Percentiles rank a stretch among this genome's conserved stretches.
These are phyloP conservation scores for Trypoxylus dichotomus DNA, from an alignment of 1,140 invertebrate genomes.

Conservation along the genomic window DNA sequence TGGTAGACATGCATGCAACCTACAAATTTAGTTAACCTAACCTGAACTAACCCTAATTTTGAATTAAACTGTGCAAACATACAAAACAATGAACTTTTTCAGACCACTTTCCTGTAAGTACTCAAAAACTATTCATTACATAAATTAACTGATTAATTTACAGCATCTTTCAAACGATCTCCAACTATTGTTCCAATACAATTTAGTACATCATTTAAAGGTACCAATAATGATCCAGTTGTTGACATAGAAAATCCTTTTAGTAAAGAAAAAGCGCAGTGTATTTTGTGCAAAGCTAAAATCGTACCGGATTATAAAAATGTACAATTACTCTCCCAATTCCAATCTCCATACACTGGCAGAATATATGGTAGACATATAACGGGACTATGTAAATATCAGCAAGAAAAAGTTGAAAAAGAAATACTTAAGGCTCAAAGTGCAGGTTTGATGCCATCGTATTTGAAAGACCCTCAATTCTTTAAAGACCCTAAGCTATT, in stretches of 20 bases:
- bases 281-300: conserved; percentile 86
- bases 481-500: conserved; percentile 84
- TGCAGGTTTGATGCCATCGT: conserved; percentile 75
- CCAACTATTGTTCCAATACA: not conserved
- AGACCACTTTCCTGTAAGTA: not conserved
- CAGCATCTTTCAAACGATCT: not conserved
- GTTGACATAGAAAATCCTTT: conserved; percentile 82
- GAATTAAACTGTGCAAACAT: not conserved
- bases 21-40: not conserved
- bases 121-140: not conserved
- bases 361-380: conserved; percentile 88
- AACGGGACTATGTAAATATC: conserved; percentile 80
- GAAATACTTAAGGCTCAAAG: conserved; percentile 74
- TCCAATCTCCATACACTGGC: conserved; percentile 92
- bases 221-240: conserved; percentile 57
- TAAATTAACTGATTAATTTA: not conserved
- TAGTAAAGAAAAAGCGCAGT: conserved; percentile 69
- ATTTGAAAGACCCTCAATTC: conserved; percentile 75
- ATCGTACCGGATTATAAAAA: conserved; percentile 92
- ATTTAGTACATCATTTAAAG: not conserved
- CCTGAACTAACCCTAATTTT: not conserved
- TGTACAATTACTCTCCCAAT: conserved; percentile 87
- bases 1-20: not conserved
- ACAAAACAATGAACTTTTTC: not conserved
- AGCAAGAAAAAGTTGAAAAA: conserved; percentile 69